Conservation (phyloP, 2,797 vertebrate species). For the Siniperca undulata region DNA sequence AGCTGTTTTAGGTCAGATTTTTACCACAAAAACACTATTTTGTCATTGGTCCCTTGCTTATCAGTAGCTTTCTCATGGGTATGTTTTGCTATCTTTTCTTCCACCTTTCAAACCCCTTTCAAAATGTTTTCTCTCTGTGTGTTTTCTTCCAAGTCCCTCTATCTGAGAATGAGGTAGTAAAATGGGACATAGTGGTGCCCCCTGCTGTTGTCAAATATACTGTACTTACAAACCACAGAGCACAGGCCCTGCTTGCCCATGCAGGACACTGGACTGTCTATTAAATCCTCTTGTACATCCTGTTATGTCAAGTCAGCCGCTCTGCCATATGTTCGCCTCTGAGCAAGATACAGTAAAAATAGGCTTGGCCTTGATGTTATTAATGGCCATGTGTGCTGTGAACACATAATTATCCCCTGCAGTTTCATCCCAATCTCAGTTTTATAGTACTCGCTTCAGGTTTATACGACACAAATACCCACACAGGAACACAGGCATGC, state of each 20-base stretch:
- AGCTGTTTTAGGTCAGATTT: neutral
- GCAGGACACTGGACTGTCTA: slow-evolving; percentile 33
- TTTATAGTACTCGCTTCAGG: slow-evolving; percentile 57
- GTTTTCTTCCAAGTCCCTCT: neutral
- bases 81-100: neutral
- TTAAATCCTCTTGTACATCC: slow-evolving; percentile 44
- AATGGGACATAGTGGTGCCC: slow-evolving; percentile 61
- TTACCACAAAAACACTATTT: neutral
- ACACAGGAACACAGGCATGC: neutral
- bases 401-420: slow-evolving; percentile 71
- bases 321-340: slow-evolving; percentile 73
- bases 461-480: slow-evolving; percentile 55
- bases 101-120: neutral
- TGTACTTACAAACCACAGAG: slow-evolving; percentile 38
- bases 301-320: slow-evolving; percentile 57
- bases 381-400: slow-evolving; percentile 68
- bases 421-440: slow-evolving; percentile 58
- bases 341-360: slow-evolving; percentile 70
- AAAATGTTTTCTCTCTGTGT: slow-evolving; percentile 9
- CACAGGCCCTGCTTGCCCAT: neutral
- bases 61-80: neutral
- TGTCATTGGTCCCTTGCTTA: slow-evolving; percentile 1
- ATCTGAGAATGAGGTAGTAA: neutral
- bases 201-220: slow-evolving; percentile 69
- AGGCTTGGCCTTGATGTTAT: slow-evolving; percentile 42